Conservation (phyloP, 2,113 vertebrate genomes). For the Tautogolabrus adspersus region DNA sequence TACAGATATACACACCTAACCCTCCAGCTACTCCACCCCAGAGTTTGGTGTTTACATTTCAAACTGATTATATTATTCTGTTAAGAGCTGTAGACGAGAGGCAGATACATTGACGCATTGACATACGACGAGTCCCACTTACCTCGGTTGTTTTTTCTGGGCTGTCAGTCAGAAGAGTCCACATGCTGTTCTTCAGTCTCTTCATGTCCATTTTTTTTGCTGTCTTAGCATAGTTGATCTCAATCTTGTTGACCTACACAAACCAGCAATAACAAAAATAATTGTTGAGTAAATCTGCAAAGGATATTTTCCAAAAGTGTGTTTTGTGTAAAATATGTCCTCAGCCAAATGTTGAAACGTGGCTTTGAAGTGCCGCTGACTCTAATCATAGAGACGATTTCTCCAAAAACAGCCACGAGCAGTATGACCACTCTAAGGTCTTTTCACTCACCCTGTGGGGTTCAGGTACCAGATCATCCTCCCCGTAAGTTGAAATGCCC, state of each 20-base stretch:
- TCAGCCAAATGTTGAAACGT: background rate
- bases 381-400: background rate
- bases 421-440: background rate
- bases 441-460: conserved; percentile 87
- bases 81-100: no score
- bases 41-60: no score
- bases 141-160: conserved; percentile 74
- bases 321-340: background rate
- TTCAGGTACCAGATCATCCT: conserved; percentile 89
- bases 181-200: conserved; percentile 91
- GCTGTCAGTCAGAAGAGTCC: conserved; percentile 86
- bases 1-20: background rate
- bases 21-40: no score
- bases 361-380: no score
- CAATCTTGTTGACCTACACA: conserved; percentile 89
- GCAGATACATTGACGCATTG: background rate
- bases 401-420: background rate
- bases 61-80: no score
- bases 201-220: conserved; percentile 98
- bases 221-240: conserved; percentile 91
- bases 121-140: no score
- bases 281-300: no score
- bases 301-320: no score
- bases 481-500: conserved; percentile 81
- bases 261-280: background rate